A percentile compares a stretch with the other conserved stretches of the same genome.
Conservation (phyloP, 2,113 vertebrate species). For the Agelaius tricolor region DNA sequence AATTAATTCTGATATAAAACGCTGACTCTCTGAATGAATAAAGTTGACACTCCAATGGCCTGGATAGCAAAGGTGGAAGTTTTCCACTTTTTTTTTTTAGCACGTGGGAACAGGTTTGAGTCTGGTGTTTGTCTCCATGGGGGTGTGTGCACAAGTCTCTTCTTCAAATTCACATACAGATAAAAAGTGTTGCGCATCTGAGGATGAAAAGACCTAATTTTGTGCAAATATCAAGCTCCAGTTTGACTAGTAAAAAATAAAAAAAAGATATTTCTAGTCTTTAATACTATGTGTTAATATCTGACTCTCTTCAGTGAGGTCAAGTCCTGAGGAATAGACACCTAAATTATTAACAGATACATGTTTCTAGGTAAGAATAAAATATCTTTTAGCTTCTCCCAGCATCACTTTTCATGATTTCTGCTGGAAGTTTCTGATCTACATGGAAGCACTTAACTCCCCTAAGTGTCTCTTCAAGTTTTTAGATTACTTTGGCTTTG, state of each 20-base stretch:
- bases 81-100: background rate
- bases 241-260: background rate
- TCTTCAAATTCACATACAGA: background rate
- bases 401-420: background rate
- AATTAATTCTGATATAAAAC: background rate
- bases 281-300: background rate
- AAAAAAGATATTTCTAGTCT: background rate
- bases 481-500: background rate
- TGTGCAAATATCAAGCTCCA: background rate
- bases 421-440: background rate
- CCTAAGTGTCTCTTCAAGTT: background rate
- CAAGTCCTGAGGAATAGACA: background rate
- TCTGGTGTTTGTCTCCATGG: background rate
- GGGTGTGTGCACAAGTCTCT: background rate
- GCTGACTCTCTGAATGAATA: background rate
- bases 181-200: background rate
- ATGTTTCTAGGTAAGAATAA: background rate
- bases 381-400: background rate
- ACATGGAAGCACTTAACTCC: background rate
- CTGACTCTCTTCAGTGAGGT: background rate
- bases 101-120: background rate
- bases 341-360: background rate
- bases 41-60: background rate
- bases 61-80: background rate
- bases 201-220: background rate